A percentile compares a stretch with the other conserved stretches of the same genome.
Conservation (phyloP, 2,113 vertebrate genomes). For the human region GRCh38 chr6:88277501-88278000, state of each 20-base stretch:
- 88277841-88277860: neutral
- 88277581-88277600: too few species aligned
- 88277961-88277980: neutral
- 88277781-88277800: neutral
- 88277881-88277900: neutral
- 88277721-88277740: neutral
- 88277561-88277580: too few species aligned
- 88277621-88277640: neutral
- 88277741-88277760: neutral
- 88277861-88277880: neutral
- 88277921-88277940: neutral
- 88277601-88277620: too few species aligned
- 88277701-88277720: neutral
- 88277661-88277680: neutral
- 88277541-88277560: too few species aligned
- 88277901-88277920: neutral
- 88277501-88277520: too few species aligned
- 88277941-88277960: neutral
- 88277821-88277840: neutral
- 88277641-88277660: neutral
- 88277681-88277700: neutral
- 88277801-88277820: neutral
- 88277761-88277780: neutral
- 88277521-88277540: too few species aligned
- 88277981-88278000: neutral